Base-by-base conservation (phyloP, 2,113 vertebrate genomes). In the Mesitornis unicolor region DNA sequence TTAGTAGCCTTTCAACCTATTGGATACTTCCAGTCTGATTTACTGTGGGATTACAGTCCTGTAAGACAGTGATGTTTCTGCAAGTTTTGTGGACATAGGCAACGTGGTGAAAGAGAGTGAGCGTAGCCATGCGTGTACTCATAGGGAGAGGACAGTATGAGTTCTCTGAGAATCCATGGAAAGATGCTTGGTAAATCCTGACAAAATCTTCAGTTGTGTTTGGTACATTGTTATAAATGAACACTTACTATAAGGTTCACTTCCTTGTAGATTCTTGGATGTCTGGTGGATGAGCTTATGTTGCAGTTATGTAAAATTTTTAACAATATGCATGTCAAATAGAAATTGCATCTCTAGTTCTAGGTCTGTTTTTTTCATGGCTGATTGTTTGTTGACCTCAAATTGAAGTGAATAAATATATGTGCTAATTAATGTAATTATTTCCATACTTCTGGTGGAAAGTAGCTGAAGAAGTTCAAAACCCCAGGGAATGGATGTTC, bases 191-290 rank as follows among this genome's bases (percentile, higher is more conserved):
- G 19, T 78, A 65, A 28, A 53, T 59, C 6, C 15, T 65, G 47
- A 40, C 18, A 68, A 50, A 63, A 56, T 51, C 31, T 67, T 75
- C 0, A 1, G 6, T 42, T 76, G 26, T 0, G 0, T 50, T 70
- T 91, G n/a, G 19, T 70, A 40, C 20, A 12, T 38, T 45, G 11
- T 68, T 86, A 56, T 29, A 54, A 90, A 64, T 9, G 17, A 35
- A 45, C 17, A 16, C 19, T 63, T 91, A 21, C 1, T n/a, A 0
- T 31, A 57, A 38, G 2, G 3, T 67, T 82, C 9, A 3, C 11
- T 56, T 89, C 16, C 9, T 42, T 29, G 3, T 42, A 42, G n/a
- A 38, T 43, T 82, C 40, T 65, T 59, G n/a, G 16, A 8, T 53
- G 7, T 57, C 36, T 85, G 22, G 28, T 61, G 13, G 24, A 16